A percentile compares a stretch with the other conserved stretches of the same genome.
phyloP scores from a whole-genome alignment of 2,797 vertebrate species.

The Sylvia borin region DNA sequence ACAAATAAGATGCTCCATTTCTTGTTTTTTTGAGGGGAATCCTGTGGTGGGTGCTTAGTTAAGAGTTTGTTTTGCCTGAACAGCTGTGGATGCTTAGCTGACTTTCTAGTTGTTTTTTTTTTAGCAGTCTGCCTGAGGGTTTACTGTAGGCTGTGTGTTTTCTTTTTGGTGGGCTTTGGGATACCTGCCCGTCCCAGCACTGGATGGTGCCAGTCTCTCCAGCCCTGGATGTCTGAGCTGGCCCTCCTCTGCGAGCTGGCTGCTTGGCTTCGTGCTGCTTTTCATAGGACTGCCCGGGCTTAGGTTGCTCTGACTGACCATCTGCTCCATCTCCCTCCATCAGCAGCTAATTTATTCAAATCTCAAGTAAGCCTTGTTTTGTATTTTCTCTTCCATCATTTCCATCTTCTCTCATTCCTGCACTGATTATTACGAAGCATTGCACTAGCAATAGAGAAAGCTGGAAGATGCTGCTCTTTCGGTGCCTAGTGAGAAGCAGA shows the following conservation, averaged over 20 bases:
- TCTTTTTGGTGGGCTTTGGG: not conserved
- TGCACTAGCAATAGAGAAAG: not conserved
- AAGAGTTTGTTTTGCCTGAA: constrained; percentile 26
- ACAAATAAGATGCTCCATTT: constrained; percentile 11
- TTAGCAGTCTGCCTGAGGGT: not conserved
- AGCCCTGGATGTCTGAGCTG: not conserved
- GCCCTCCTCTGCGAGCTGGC: not conserved
- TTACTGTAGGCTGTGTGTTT: not conserved
- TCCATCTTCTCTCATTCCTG: not conserved
- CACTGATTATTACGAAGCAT: not conserved
- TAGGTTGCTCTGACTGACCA: not conserved
- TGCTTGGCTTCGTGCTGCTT: not conserved
- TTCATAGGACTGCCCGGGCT: not conserved
- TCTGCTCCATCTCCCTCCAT: not conserved
- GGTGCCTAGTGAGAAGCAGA: not conserved
- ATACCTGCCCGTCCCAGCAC: not conserved
- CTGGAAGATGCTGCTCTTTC: not conserved
- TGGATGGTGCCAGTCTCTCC: not conserved
- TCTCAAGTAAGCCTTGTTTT: not conserved
- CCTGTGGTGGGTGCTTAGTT: not conserved
- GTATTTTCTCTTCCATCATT: not conserved
- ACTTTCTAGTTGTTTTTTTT: not conserved
- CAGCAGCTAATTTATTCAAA: constrained; percentile 32
- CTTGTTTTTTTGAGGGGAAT: constrained; percentile 9
- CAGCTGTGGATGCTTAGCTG: constrained; percentile 4